Evolutionary conservation across 2,113 vertebrate species (phyloP), one percentile per base, ranked within the genome.

Genomic region (Tursiops truncatus): DNA sequence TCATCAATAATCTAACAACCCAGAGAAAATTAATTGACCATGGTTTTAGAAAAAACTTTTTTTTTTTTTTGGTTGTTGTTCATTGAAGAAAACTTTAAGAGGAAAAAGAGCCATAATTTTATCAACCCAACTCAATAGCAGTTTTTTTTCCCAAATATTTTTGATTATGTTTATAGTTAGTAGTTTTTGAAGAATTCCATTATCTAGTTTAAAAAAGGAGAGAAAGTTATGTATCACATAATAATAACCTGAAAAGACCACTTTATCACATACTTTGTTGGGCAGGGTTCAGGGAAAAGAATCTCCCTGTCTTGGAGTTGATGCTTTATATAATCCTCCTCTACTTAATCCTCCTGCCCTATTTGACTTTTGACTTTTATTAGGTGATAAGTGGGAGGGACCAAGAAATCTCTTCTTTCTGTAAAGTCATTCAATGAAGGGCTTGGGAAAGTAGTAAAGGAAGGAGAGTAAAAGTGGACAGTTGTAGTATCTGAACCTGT

Each of bases 281-380:
- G 58, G 60, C 80, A 65, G 7, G 21, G 41, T 85, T 86, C n/a
- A 15, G 1, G 65, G 14, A 86, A 82, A 88, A 89, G 25, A 73
- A 17, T 53, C 50, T 95, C 3, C 6, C 14, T 73, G 20, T 91
- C 23, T 60, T 89, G 18, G 25, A 91, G 50, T 50, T 89, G 56
- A 53, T 96, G 74, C 44, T 71, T 84, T 80, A 38, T 94, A 5
- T 86, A 90, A 77, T 94, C 70, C 23, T 67, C 2, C 12, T 90
- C 18, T 80, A 10, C 21, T 79, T 68, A 14, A 38, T 96, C 20
- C 38, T 97, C 74, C 36, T 94, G 23, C 33, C 8, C 4, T 84
- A 44, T 47, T 74, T 97, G 73, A 83, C 26, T 89, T 87, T 93
- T 95, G 23, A 77, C 33, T 94, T 97, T 92, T 87, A 82, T 92